These are phyloP conservation scores for Caenorhabditis brenneri DNA, from an alignment of 1,140 invertebrate species.

Conservation along the genomic window DNA sequence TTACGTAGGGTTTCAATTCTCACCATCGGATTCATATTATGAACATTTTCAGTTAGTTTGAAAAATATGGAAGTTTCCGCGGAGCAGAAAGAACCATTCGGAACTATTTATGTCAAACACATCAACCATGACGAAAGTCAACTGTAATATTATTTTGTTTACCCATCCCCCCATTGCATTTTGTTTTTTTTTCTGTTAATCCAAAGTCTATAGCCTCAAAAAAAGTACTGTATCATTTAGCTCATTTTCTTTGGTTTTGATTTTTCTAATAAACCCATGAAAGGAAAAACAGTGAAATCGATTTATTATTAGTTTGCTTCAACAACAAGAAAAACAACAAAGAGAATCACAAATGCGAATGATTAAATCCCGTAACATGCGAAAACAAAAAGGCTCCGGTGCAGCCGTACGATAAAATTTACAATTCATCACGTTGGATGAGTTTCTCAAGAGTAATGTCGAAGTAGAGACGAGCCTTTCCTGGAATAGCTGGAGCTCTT, in stretches of 20 bases:
- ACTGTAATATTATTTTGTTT: too few relatives aligned
- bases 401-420: slow-evolving; percentile 31
- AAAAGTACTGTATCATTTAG: not conserved
- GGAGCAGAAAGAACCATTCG: not conserved
- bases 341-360: slow-evolving; percentile 4
- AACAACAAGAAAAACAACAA: slow-evolving; percentile 31
- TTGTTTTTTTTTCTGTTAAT: too few relatives aligned
- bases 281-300: not conserved
- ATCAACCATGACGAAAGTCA: not conserved
- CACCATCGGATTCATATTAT: not conserved
- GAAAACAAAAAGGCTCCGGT: not conserved
- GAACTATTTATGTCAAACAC: not conserved
- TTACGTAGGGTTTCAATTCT: not conserved
- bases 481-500: slow-evolving; percentile 61
- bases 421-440: slow-evolving; percentile 66
- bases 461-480: slow-evolving; percentile 67
- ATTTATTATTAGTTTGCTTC: slow-evolving; percentile 18
- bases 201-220: too few relatives aligned
- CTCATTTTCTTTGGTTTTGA: too few relatives aligned
- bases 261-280: not conserved
- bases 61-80: not conserved
- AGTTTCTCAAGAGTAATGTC: slow-evolving; percentile 69
- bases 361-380: not conserved
- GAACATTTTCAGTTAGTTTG: not conserved
- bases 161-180: too few relatives aligned